Conservation (phyloP, 2,113 vertebrate genomes). For the Macaca mulatta region DNA sequence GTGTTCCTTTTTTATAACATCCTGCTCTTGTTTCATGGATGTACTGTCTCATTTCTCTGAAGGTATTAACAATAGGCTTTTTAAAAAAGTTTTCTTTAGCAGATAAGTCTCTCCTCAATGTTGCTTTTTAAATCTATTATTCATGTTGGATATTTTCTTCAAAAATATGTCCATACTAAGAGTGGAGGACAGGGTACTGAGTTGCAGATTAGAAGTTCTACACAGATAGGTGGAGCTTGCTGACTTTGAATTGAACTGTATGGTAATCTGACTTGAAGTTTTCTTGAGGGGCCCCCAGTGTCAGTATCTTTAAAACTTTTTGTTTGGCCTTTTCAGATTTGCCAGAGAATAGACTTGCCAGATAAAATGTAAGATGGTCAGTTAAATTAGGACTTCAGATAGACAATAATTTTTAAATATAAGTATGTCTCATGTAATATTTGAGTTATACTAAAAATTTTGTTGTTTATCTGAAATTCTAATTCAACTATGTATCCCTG, state of each 20-base stretch:
- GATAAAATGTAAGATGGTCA: background rate
- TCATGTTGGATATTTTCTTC: background rate
- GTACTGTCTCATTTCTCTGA: background rate
- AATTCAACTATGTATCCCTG: background rate
- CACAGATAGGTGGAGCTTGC: too few relatives aligned
- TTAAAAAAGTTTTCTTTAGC: background rate
- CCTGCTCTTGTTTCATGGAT: background rate
- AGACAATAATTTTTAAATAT: background rate
- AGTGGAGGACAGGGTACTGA: background rate
- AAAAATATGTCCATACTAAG: background rate
- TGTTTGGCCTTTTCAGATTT: background rate
- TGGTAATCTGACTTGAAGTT: background rate
- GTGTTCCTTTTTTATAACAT: background rate
- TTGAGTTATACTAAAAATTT: background rate
- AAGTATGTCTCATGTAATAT: background rate
- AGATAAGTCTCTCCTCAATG: background rate
- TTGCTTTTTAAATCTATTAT: background rate
- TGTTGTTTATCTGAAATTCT: background rate
- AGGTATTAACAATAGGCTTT: background rate
- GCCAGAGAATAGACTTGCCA: background rate
- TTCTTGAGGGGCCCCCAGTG: background rate
- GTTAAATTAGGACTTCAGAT: background rate
- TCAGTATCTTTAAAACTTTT: background rate
- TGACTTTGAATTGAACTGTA: background rate
- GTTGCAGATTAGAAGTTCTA: background rate